These are phyloP conservation scores for Drosophila serrata DNA, from an alignment of 1,140 invertebrate species.

Conservation along the genomic window DNA sequence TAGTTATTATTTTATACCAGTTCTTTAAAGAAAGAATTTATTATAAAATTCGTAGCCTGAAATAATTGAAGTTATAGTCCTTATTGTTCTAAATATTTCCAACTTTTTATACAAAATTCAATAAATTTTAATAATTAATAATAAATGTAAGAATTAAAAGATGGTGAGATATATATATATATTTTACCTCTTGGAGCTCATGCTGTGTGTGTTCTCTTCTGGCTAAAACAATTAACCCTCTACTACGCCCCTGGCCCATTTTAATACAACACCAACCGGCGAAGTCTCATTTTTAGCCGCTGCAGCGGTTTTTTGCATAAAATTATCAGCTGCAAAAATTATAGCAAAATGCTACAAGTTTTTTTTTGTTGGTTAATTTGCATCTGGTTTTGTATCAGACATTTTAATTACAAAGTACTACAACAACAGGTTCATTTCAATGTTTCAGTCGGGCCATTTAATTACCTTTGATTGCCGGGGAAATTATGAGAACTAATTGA, in stretches of 20 bases:
- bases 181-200: not conserved
- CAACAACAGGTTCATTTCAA: constrained; percentile 52
- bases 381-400: constrained; percentile 60
- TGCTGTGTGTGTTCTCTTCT: constrained; percentile 35
- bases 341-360: constrained; percentile 64
- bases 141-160: not conserved
- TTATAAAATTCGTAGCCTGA: too few relatives aligned
- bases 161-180: not conserved
- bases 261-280: constrained; percentile 3
- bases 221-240: constrained; percentile 27
- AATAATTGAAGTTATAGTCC: too few relatives aligned
- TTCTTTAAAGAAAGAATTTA: too few relatives aligned
- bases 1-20: too few relatives aligned
- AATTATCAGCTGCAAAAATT: constrained; percentile 62
- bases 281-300: constrained; percentile 21
- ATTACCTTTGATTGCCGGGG: constrained; percentile 48
- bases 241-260: not conserved
- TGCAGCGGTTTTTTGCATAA: constrained; percentile 49
- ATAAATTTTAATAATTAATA: not conserved
- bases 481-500: constrained; percentile 32
- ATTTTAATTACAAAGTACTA: constrained; percentile 56
- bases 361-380: constrained; percentile 59
- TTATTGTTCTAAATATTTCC: too few relatives aligned
- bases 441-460: constrained; percentile 52
- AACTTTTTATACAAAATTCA: too few relatives aligned